phyloP scores from a whole-genome alignment of 2,797 vertebrate genomes.

The Mormyrops attenuatus region DNA sequence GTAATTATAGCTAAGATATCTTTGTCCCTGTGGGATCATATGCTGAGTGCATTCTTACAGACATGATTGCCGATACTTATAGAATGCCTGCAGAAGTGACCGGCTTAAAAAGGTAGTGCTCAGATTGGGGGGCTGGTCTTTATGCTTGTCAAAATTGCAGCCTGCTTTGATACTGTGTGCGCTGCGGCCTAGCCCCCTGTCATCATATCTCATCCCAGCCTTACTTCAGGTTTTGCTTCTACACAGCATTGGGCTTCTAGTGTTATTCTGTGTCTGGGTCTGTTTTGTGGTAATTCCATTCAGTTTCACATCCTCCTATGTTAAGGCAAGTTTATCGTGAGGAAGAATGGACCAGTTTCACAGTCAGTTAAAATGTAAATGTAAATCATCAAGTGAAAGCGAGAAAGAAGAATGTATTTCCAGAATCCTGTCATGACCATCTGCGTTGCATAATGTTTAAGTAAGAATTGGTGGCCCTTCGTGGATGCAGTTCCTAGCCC shows the following conservation, averaged over 20 bases:
- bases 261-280: background rate
- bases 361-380: background rate
- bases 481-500: background rate
- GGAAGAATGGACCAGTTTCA: background rate
- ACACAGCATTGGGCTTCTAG: background rate
- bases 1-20: background rate
- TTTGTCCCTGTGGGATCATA: background rate
- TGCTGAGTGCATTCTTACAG: background rate
- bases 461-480: background rate
- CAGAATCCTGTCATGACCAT: background rate
- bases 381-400: background rate
- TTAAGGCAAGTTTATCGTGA: background rate
- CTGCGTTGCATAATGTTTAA: background rate
- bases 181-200: background rate
- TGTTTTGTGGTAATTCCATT: background rate
- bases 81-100: background rate
- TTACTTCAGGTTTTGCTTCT: background rate
- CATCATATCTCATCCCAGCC: background rate
- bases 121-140: background rate
- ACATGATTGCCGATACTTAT: background rate
- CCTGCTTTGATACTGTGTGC: background rate
- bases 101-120: background rate
- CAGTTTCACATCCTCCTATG: background rate
- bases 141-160: background rate
- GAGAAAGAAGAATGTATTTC: background rate